Conservation (phyloP, 2,888 invertebrate species). For the Eupithecia abbreviata region DNA sequence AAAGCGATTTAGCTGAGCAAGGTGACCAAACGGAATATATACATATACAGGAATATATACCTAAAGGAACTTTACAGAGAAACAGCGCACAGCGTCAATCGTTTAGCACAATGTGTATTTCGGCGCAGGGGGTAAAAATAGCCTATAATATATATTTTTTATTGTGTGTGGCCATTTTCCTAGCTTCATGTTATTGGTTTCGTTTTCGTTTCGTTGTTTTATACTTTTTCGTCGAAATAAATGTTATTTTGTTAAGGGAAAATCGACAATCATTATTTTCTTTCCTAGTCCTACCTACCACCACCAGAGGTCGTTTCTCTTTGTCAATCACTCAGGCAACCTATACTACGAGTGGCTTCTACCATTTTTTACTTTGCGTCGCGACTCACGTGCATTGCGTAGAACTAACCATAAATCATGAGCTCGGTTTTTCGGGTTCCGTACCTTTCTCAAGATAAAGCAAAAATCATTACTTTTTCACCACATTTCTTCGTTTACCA, state of each 20-base stretch:
- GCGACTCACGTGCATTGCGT: neutral
- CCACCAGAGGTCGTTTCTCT: constrained; percentile 43
- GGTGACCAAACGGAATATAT: too few species aligned
- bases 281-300: constrained; percentile 21
- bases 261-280: constrained; percentile 28
- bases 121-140: too few species aligned
- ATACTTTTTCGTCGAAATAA: neutral
- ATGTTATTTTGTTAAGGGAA: constrained; percentile 17
- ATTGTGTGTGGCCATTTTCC: too few species aligned
- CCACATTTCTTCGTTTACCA: neutral
- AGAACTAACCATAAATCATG: constrained; percentile 12
- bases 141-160: too few species aligned
- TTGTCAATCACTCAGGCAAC: constrained; percentile 45
- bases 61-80: too few species aligned
- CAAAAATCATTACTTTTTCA: neutral
- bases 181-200: too few species aligned
- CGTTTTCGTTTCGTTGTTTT: too few species aligned
- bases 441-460: neutral
- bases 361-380: constrained; percentile 10
- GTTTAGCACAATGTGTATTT: too few species aligned
- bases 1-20: too few species aligned
- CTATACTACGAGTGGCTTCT: neutral
- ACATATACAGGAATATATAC: too few species aligned
- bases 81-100: too few species aligned
- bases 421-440: neutral